Evolutionary conservation across 2,113 vertebrate species (phyloP).

Genomic region (Chionis minor): DNA sequence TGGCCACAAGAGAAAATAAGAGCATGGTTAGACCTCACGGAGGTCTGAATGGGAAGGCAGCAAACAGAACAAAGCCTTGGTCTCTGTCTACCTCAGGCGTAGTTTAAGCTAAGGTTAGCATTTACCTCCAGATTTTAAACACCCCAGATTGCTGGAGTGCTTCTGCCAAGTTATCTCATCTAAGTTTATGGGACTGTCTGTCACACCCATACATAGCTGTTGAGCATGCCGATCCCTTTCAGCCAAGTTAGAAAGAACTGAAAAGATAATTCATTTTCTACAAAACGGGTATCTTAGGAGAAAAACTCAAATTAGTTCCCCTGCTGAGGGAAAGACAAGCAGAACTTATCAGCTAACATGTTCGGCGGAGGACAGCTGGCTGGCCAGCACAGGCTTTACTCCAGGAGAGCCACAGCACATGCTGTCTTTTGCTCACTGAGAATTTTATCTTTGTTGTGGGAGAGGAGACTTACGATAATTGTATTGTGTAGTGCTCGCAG

Average conservation of each 20-base stretch:
- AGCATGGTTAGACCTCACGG: neutral
- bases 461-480: neutral
- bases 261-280: neutral
- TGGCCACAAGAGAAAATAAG: neutral
- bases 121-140: neutral
- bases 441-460: neutral
- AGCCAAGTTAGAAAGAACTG: neutral
- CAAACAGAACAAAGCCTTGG: neutral
- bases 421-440: neutral
- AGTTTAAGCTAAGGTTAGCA: neutral
- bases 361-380: neutral
- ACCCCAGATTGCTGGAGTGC: neutral
- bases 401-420: neutral
- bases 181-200: neutral
- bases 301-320: neutral
- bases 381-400: neutral
- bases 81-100: neutral
- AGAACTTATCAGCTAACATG: neutral
- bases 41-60: neutral
- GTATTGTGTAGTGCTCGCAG: neutral
- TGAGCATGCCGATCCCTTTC: neutral
- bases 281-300: neutral
- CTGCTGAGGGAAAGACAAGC: conserved; percentile 23
- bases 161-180: neutral
- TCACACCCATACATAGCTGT: neutral